These are phyloP conservation scores for Urocyon cinereoargenteus DNA, from an alignment of 2,797 vertebrate species.

Conservation along the genomic window DNA sequence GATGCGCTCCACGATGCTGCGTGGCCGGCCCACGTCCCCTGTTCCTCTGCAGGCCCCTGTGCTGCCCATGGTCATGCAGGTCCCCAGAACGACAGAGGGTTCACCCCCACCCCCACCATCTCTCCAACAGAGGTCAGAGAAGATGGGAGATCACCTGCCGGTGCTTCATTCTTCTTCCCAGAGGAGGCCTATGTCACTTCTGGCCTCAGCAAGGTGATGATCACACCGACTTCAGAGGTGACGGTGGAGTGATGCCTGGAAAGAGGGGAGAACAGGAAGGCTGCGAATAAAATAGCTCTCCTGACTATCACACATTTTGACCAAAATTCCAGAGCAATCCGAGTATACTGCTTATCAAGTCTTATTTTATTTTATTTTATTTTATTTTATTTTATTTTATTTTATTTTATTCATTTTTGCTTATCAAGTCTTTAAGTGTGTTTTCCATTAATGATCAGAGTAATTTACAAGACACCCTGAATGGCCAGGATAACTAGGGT, in stretches of 20 bases:
- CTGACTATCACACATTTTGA: background rate
- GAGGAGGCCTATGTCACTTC: background rate
- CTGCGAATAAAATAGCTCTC: background rate
- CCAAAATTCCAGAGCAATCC: background rate
- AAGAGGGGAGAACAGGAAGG: background rate
- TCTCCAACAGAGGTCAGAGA: background rate
- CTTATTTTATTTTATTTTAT: background rate
- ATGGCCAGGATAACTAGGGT: background rate
- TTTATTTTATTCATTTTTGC: background rate
- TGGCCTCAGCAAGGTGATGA: background rate
- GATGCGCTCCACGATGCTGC: no score
- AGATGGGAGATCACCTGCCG: background rate
- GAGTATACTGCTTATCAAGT: background rate
- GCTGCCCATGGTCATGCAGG: background rate
- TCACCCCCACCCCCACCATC: background rate
- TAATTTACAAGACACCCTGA: background rate
- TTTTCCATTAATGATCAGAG: background rate
- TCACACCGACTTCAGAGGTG: background rate
- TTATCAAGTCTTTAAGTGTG: background rate
- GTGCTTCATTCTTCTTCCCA: background rate
- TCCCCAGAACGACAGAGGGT: background rate
- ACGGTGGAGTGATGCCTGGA: background rate
- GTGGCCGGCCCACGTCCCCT: accelerated
- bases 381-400: no score
- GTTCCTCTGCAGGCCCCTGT: accelerated